Percentiles rank a stretch among this genome's conserved stretches.
Conservation (phyloP, 2,888 invertebrate genomes). For the Adineta ricciae region DNA sequence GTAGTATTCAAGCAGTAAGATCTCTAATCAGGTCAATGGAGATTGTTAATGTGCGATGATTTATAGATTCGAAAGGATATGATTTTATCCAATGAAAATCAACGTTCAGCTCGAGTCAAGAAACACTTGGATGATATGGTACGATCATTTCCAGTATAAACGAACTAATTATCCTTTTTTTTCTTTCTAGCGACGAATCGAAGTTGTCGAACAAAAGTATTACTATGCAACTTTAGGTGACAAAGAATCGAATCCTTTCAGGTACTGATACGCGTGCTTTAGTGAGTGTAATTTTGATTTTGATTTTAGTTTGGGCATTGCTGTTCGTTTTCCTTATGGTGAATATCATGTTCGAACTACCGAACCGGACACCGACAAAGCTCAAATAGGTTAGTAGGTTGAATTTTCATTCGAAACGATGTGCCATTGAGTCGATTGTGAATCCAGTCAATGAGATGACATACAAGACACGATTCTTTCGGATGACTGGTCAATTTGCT, state of each 20-base stretch:
- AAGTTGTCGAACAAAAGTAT: background rate
- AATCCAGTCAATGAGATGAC: no score
- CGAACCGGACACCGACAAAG: background rate
- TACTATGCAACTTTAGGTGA: background rate
- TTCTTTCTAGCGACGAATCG: background rate
- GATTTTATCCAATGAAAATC: background rate
- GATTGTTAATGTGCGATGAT: no score
- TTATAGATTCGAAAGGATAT: conserved; percentile 14
- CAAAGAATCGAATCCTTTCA: conserved; percentile 17
- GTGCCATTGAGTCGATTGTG: no score
- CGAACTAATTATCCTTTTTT: background rate
- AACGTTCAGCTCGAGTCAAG: background rate
- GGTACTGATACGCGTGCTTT: no score
- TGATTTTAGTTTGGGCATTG: conserved; percentile 18
- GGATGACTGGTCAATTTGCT: no score
- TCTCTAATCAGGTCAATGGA: background rate
- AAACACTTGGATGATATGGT: conserved; percentile 21
- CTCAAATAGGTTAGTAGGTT: background rate
- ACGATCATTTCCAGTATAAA: background rate
- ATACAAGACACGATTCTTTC: no score
- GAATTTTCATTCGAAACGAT: no score
- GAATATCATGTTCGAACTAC: background rate
- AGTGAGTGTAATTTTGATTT: no score
- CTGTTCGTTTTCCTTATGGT: conserved; percentile 14
- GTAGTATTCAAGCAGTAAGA: conserved; percentile 14